A percentile compares a stretch with the other conserved stretches of the same genome.
These are phyloP conservation scores for Caenorhabditis brenneri DNA, from an alignment of 1,140 invertebrate species.

Conservation along the genomic window DNA sequence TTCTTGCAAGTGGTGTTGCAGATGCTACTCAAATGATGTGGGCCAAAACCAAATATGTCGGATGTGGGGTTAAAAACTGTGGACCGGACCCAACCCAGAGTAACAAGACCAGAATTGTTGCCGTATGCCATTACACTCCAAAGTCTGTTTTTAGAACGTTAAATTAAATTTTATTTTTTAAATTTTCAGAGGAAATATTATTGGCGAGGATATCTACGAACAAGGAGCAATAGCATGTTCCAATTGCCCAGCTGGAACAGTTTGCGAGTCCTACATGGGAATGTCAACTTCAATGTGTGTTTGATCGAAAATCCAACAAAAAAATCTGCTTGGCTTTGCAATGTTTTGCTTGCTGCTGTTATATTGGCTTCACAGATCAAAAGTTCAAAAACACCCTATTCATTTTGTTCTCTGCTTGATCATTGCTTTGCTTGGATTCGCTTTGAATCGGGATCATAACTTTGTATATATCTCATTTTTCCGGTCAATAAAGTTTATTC, in stretches of 20 bases:
- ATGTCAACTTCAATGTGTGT: not conserved
- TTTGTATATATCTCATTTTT: no score
- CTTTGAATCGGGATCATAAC: no score
- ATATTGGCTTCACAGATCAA: no score
- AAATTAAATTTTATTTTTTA: no score
- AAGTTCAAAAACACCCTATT: no score
- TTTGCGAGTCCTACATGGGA: not conserved
- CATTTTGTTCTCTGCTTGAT: no score
- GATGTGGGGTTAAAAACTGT: conserved; percentile 19
- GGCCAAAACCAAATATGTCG: not conserved
- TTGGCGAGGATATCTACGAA: not conserved
- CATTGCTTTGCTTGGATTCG: no score
- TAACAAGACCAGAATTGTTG: not conserved
- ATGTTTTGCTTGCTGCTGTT: no score
- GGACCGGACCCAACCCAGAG: not conserved
- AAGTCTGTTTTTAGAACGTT: not conserved
- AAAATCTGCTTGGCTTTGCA: no score
- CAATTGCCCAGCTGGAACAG: not conserved
- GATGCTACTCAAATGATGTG: conserved; percentile 43
- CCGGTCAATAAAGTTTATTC: no score
- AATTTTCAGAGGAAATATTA: not conserved
- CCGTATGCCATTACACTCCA: not conserved
- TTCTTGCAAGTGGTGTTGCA: conserved; percentile 3
- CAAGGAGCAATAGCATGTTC: not conserved
- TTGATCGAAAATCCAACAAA: no score